Base-by-base conservation (phyloP, 1,140 invertebrate genomes). In the Dreissena rostriformis region DNA sequence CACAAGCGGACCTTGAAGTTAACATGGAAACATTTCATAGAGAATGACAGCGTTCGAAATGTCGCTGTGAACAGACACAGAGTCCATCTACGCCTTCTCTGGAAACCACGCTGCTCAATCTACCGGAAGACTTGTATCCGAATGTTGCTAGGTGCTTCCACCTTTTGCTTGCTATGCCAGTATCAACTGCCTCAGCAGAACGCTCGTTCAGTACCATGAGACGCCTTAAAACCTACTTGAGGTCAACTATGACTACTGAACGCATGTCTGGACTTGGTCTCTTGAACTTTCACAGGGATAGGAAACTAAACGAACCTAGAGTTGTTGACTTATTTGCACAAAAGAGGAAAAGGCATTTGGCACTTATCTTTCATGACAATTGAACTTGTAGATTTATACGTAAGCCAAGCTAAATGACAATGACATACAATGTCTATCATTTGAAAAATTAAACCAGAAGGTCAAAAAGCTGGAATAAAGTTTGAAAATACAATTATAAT, bases 151-250 rank as follows among this genome's bases (percentile, higher is more conserved):
- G 71, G 17, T n/a, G 71, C 29, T 51, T 82, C 6, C 57, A 71
- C 39, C 12, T 82, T 15, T 66, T 83, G 24, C 65, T 76, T 24
- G 24, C 61, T n/a, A 81, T 86, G 72, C 39, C 83, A 55, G 76
- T 85, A n/a, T 80, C 83, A 6, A 80, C 83, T 19, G 84, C 84
- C 19, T 68, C 78, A 7, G 63, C 78, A 17, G 84, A 86, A 52
- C 72, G 84, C 10, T 76, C 77, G 0, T 82, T 81, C 26, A 85
- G 72, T 51, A 39, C 22, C 28, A 66, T 76, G 63, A 63, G 52
- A 52, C 57, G 73, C 10, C 61, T 83, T 12, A 68, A 79, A 53
- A 82, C 61, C 12, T 82, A 75, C 29, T 51, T 82, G 39, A 65
- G 80, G 53, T 17, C 71, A 15, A 74, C 80, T 14, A 75, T 67